Base-by-base conservation (phyloP, 2,888 invertebrate genomes). In the Pharmacophagus antenor region DNA sequence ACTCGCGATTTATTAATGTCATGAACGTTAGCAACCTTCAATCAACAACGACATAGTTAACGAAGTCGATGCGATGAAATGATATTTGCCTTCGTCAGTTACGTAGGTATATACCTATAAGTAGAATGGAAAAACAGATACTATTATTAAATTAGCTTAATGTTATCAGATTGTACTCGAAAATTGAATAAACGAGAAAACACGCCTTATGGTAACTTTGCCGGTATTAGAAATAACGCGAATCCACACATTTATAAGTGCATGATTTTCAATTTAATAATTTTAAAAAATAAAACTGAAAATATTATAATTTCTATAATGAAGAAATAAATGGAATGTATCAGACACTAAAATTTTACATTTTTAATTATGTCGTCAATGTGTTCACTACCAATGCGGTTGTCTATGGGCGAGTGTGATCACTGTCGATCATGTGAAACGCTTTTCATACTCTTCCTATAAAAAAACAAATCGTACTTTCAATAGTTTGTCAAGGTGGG, bases 41-140 rank as follows among this genome's bases (percentile, higher is more conserved):
- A 54, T 54, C 27, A 54, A 44, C 23, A 27, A 54, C 21, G 31
- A 46, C 25, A 46, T 20, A 46, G 46, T 46, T 46, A 27, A 27
- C 51, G 51, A 20, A 4, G 5, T 51, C 21, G 23, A 17, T 53
- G 42, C 23, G 17, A 17, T 53, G 42, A 53, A 21, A 22, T 8
- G 22, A 12, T 17, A 52, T 31, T 47, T 37, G 46, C 58, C 22
- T 25, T 18, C 31, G 21, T 51, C 25, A 21, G 5, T 49, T 41
- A 44, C 12, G 22, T 15, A 27, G 10, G 18, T 41, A 20, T 52
- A 10, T 31, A 31, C 10, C 3, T 15, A 31, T 31, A 12, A 10
- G 31, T 15, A 31, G 31, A 31, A 31, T 31, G 3, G 2, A 10
- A 31, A 31, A 15, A 10, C 10, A 15, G 12, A 25, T 7, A 10